phyloP scores from a whole-genome alignment of 92 coral and sea anemone species.

The Anthopleura xanthogrammica region DNA sequence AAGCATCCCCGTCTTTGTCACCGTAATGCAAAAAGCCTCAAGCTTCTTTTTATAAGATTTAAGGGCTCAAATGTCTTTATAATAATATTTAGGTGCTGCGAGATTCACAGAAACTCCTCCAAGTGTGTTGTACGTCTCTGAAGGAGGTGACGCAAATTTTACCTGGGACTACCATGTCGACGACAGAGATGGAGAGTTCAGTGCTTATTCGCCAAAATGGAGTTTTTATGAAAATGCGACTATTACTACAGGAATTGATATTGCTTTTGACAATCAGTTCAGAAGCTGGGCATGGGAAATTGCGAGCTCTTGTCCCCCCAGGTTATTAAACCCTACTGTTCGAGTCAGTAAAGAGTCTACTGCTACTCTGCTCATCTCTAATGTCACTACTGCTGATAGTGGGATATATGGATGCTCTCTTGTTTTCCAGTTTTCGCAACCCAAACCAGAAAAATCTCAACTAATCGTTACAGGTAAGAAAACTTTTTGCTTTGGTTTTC shows the following conservation, averaged over 20 bases:
- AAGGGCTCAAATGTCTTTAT: too few relatives aligned
- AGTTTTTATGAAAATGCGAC: too few relatives aligned
- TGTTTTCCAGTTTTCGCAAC: background rate
- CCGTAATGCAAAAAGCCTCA: too few relatives aligned
- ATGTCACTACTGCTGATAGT: too few relatives aligned
- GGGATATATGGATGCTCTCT: conserved; percentile 7
- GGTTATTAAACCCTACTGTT: too few relatives aligned
- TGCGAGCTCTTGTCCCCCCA: background rate
- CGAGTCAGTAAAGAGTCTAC: too few relatives aligned
- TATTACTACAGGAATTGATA: background rate
- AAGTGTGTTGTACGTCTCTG: background rate
- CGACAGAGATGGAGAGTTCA: background rate
- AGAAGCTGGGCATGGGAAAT: background rate
- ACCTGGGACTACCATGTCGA: conserved; percentile 30
- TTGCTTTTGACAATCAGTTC: background rate
- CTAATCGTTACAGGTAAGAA: conserved; percentile 22
- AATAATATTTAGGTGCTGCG: background rate
- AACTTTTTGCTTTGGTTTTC: too few relatives aligned
- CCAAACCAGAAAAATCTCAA: background rate
- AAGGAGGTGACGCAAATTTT: conserved; percentile 8
- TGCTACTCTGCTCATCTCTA: too few relatives aligned
- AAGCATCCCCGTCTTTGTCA: too few relatives aligned
- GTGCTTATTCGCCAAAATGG: conserved; percentile 3
- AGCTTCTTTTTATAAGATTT: too few relatives aligned
- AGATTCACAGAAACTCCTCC: conserved; percentile 12